These are phyloP conservation scores for Sebastes oblongus DNA, from an alignment of 2,797 vertebrate genomes.

Conservation along the genomic window DNA sequence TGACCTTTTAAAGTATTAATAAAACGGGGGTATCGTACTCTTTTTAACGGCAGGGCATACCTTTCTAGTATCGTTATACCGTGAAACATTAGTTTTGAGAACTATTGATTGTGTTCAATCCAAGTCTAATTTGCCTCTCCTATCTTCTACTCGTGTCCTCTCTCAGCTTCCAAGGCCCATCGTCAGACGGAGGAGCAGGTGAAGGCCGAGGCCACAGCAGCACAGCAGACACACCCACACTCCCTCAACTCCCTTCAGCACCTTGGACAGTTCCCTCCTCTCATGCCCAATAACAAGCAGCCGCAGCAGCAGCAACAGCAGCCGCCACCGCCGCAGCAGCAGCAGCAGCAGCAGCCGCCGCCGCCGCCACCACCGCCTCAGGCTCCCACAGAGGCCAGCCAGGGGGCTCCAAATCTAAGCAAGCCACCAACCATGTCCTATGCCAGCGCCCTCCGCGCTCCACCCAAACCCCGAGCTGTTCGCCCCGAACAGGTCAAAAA, in stretches of 20 bases:
- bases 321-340: slow-evolving; percentile 57
- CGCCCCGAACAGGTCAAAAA: slow-evolving; percentile 97
- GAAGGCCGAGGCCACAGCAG: slow-evolving; percentile 84
- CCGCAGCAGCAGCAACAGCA: slow-evolving; percentile 74
- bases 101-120: background rate
- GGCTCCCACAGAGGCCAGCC: slow-evolving; percentile 87
- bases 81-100: background rate
- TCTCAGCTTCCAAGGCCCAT: slow-evolving; percentile 85
- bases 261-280: slow-evolving; percentile 97
- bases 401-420: slow-evolving; percentile 80
- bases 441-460: slow-evolving; percentile 95
- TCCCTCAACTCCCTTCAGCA: slow-evolving; percentile 91
- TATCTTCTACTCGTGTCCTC: background rate
- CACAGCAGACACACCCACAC: slow-evolving; percentile 79
- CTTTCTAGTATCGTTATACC: too few species aligned
- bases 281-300: slow-evolving; percentile 90
- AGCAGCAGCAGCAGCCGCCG: slow-evolving; percentile 20
- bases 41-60: too few species aligned
- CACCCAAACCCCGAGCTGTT: slow-evolving; percentile 92
- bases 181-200: slow-evolving; percentile 89
- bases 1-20: too few species aligned
- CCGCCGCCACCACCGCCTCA: slow-evolving; percentile 50
- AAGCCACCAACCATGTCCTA: slow-evolving; percentile 98
- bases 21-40: too few species aligned
- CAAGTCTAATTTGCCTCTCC: background rate